Conservation (phyloP, 2,888 invertebrate genomes). For the Netelia fuscicornis region DNA sequence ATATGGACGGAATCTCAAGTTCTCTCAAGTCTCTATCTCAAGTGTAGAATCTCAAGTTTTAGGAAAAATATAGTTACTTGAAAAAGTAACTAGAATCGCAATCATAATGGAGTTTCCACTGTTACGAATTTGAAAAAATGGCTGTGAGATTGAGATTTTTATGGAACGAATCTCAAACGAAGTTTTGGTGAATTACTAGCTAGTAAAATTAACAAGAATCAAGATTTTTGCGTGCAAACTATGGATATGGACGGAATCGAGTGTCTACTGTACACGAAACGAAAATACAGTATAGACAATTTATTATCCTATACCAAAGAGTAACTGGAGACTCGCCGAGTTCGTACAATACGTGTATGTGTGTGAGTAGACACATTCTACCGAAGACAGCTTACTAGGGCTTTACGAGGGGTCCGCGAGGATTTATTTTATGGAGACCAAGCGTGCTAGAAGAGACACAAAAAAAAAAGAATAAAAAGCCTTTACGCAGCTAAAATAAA, state of each 20-base stretch:
- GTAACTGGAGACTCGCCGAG: constrained; percentile 43
- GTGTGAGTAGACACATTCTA: not conserved
- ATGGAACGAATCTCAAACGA: too few species aligned
- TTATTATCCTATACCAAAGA: constrained; percentile 19
- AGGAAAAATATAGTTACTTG: too few species aligned
- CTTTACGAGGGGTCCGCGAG: constrained; percentile 60
- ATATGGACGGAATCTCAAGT: too few species aligned
- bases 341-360: not conserved
- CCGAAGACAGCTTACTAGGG: constrained; percentile 57
- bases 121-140: too few species aligned
- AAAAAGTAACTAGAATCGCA: too few species aligned
- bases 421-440: constrained; percentile 55
- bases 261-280: not conserved
- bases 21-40: too few species aligned
- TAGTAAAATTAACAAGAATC: not conserved
- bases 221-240: not conserved
- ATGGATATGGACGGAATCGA: too few species aligned
- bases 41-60: too few species aligned
- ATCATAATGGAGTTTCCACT: too few species aligned
- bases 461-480: not conserved
- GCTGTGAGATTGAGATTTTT: too few species aligned
- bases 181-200: too few species aligned
- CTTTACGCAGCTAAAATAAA: constrained; percentile 16
- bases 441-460: constrained; percentile 18
- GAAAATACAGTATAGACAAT: not conserved